These are phyloP conservation scores for Kradibia gibbosae DNA, from an alignment of 1,140 invertebrate genomes.

Conservation along the genomic window DNA sequence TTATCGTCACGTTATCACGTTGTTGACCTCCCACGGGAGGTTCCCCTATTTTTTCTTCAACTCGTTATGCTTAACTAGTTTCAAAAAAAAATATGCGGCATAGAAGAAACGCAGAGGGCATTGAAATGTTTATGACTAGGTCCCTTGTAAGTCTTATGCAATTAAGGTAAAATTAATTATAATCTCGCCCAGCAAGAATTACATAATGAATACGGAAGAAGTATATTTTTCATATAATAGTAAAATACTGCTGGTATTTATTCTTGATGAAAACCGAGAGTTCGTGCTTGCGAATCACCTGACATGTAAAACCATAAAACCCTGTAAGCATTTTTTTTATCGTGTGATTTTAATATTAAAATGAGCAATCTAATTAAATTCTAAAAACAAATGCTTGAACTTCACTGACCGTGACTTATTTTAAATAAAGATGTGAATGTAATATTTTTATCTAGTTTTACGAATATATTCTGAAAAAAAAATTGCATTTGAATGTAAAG, in stretches of 20 bases:
- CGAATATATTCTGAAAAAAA: too few species aligned
- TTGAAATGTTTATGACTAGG: constrained; percentile 18
- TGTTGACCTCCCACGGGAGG: background rate
- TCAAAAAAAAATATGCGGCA: background rate
- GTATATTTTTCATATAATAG: background rate
- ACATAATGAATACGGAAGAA: background rate
- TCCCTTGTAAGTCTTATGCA: background rate
- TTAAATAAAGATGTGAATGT: too few species aligned
- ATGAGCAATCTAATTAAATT: background rate
- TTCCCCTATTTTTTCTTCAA: background rate
- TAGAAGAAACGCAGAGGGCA: constrained; percentile 15
- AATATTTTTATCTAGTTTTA: too few species aligned
- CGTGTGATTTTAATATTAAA: background rate
- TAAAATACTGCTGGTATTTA: background rate
- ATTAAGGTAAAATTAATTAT: constrained; percentile 35
- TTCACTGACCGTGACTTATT: too few species aligned
- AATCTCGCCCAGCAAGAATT: background rate
- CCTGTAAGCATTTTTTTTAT: background rate
- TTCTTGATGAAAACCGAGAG: background rate
- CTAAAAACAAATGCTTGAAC: too few species aligned
- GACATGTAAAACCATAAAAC: background rate
- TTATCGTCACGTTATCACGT: constrained; percentile 21
- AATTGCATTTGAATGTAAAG: too few species aligned
- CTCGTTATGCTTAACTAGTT: background rate
- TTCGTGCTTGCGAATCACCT: background rate